Conservation (phyloP, 2,113 vertebrate genomes). For the Aepyceros melampus region DNA sequence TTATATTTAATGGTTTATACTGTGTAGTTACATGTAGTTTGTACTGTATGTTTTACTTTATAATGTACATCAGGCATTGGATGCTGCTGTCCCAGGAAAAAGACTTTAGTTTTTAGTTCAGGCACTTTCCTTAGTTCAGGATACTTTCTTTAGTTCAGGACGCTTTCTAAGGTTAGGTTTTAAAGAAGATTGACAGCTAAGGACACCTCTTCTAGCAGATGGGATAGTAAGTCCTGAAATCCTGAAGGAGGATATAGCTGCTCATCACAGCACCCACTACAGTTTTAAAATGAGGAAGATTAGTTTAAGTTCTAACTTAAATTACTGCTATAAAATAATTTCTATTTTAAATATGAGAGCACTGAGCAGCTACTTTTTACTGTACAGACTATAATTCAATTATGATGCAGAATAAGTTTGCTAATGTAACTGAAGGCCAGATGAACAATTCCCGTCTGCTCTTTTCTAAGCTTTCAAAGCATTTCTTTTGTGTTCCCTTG, state of each 20-base stretch:
- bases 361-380: neutral
- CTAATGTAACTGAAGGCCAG: conserved; percentile 8
- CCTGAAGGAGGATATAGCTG: neutral
- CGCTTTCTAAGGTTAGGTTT: neutral
- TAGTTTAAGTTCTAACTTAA: neutral
- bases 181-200: neutral
- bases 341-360: neutral
- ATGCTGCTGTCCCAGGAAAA: neutral
- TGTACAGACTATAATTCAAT: neutral
- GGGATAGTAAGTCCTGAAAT: neutral
- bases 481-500: conserved; percentile 34
- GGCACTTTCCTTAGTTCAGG: neutral
- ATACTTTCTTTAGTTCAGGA: neutral
- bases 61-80: neutral
- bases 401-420: neutral
- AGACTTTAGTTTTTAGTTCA: neutral
- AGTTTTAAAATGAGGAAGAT: neutral
- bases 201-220: neutral
- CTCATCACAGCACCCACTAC: neutral
- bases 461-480: neutral
- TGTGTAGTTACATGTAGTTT: neutral
- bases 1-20: neutral
- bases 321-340: neutral
- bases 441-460: neutral
- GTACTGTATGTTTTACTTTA: neutral